A percentile compares a stretch with the other conserved stretches of the same genome.
Evolutionary conservation across 2,888 invertebrate species (phyloP).

Genomic region (Eugnorisma glareosa): DNA sequence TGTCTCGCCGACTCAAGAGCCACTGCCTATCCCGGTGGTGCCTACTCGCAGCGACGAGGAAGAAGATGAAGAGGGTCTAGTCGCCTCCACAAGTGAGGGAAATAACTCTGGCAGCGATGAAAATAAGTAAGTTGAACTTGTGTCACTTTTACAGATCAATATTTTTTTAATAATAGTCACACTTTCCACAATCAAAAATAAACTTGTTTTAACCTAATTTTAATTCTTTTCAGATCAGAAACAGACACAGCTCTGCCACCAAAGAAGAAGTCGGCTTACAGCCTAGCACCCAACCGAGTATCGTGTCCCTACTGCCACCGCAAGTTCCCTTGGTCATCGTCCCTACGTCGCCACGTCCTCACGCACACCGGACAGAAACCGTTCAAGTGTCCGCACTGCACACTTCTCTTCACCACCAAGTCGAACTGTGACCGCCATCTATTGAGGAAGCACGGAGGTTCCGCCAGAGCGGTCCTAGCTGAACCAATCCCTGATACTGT

Average conservation of each 20-base stretch:
- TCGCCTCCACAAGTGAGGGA: conserved; percentile 95
- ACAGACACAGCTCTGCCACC: conserved; percentile 91
- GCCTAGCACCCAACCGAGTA: conserved; percentile 97
- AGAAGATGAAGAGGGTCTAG: conserved; percentile 95
- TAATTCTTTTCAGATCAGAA: conserved; percentile 91
- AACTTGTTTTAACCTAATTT: conserved; percentile 3
- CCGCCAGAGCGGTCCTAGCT: conserved; percentile 85
- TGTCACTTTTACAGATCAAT: not conserved
- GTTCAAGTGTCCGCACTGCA: conserved; percentile 98
- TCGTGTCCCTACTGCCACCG: conserved; percentile 98
- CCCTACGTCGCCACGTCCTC: conserved; percentile 97
- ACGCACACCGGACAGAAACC: conserved; percentile 99
- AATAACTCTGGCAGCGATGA: conserved; percentile 96
- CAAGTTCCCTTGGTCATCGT: conserved; percentile 99
- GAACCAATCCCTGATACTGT: conserved; percentile 82
- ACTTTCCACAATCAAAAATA: not conserved
- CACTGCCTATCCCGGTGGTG: conserved; percentile 94
- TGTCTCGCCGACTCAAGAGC: conserved; percentile 91
- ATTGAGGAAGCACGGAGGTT: conserved; percentile 94
- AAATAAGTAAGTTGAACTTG: conserved; percentile 90
- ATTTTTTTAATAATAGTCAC: too few species aligned
- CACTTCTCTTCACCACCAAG: conserved; percentile 98
- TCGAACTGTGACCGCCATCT: conserved; percentile 99
- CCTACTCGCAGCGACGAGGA: conserved; percentile 90
- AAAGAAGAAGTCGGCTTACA: conserved; percentile 98